Evolutionary conservation across 1,140 invertebrate genomes (phyloP).

Genomic region (Sinella curviseta): DNA sequence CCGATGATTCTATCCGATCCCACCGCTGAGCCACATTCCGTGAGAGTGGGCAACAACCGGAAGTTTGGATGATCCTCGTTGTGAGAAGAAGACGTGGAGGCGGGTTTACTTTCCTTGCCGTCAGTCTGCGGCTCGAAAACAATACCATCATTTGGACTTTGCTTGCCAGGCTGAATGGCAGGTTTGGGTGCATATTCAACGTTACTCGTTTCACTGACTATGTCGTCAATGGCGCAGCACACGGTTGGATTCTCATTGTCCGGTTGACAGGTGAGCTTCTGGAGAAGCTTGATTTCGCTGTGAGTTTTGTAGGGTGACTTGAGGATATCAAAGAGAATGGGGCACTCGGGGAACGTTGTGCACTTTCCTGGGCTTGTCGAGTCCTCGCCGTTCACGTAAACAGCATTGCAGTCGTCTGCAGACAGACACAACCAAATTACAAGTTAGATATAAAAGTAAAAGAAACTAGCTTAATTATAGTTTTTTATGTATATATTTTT

Average conservation of each 20-base stretch:
- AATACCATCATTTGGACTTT: background rate
- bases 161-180: background rate
- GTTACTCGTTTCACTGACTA: background rate
- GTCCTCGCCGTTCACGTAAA: background rate
- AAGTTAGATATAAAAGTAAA: too few species aligned
- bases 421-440: too few species aligned
- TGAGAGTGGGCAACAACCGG: constrained; percentile 36
- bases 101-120: background rate
- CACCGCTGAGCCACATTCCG: constrained; percentile 35
- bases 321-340: constrained; percentile 9
- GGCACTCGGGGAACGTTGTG: constrained; percentile 7
- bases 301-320: background rate
- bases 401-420: constrained; percentile 8
- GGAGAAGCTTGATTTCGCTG: background rate
- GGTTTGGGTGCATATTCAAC: background rate
- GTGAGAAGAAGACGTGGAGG: too few species aligned
- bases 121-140: background rate
- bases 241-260: constrained; percentile 6
- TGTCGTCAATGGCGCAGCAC: constrained; percentile 1
- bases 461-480: too few species aligned
- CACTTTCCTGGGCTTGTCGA: background rate
- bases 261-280: background rate
- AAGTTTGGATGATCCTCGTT: background rate
- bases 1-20: constrained; percentile 39
- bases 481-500: too few species aligned